Conservation (phyloP, 2,888 invertebrate genomes). For the Euplexia lucipara region DNA sequence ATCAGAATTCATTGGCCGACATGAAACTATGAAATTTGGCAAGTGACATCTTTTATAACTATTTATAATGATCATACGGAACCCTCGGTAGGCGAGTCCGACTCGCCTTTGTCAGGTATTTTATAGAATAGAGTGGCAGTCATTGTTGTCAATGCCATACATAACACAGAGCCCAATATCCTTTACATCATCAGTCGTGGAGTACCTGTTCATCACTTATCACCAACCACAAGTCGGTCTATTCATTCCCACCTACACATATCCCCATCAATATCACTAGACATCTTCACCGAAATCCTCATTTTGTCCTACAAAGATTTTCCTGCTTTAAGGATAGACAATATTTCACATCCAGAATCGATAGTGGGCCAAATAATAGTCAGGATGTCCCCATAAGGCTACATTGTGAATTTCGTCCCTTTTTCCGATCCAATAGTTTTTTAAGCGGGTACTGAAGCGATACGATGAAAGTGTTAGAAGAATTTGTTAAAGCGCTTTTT, state of each 20-base stretch:
- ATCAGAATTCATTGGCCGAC: no score
- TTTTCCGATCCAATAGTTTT: conserved; percentile 72
- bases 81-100: no score
- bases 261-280: not conserved
- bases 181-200: not conserved
- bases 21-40: no score
- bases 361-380: conserved; percentile 49
- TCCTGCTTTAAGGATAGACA: conserved; percentile 29
- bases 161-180: not conserved
- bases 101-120: no score
- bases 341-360: conserved; percentile 59
- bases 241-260: not conserved
- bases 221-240: conserved; percentile 10
- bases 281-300: conserved; percentile 22
- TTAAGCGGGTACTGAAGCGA: conserved; percentile 67
- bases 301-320: conserved; percentile 49
- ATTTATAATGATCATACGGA: no score
- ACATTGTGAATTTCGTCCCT: conserved; percentile 68
- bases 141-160: not conserved
- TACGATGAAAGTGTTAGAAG: conserved; percentile 58
- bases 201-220: not conserved
- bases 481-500: conserved; percentile 27
- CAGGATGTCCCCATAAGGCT: conserved; percentile 56
- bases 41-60: no score
- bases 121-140: no score